Percentiles rank a stretch among this genome's conserved stretches.
Conservation (phyloP, 2,888 invertebrate species). For the Amblyjoppa fuscipennis region DNA sequence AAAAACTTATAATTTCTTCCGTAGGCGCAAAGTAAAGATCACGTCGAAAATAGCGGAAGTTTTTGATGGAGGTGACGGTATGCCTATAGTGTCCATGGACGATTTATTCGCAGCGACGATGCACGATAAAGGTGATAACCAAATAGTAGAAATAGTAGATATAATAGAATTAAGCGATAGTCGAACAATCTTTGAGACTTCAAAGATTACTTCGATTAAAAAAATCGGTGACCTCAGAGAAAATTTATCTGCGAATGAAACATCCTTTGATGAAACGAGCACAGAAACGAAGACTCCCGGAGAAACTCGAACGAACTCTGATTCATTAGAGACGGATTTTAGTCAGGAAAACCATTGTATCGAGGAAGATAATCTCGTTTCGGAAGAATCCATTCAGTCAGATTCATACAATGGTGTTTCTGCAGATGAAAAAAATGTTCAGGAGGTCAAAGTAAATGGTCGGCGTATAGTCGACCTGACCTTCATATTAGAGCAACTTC, state of each 20-base stretch:
- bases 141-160: background rate
- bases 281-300: background rate
- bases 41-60: no score
- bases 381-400: background rate
- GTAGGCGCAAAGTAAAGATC: no score
- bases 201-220: background rate
- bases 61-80: no score
- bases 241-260: background rate
- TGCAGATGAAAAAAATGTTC: background rate
- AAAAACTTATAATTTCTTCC: no score
- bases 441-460: slow-evolving; percentile 19
- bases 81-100: no score
- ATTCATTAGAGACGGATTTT: background rate
- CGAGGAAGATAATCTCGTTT: background rate
- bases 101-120: no score
- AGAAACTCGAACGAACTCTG: background rate
- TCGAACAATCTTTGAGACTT: background rate
- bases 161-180: background rate
- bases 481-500: slow-evolving; percentile 15
- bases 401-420: background rate
- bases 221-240: background rate
- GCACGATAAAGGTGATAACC: background rate
- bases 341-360: background rate
- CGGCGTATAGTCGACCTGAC: slow-evolving; percentile 39
- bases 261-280: background rate